These are phyloP conservation scores for Homarus americanus DNA, from an alignment of 1,140 invertebrate species.

Conservation along the genomic window DNA sequence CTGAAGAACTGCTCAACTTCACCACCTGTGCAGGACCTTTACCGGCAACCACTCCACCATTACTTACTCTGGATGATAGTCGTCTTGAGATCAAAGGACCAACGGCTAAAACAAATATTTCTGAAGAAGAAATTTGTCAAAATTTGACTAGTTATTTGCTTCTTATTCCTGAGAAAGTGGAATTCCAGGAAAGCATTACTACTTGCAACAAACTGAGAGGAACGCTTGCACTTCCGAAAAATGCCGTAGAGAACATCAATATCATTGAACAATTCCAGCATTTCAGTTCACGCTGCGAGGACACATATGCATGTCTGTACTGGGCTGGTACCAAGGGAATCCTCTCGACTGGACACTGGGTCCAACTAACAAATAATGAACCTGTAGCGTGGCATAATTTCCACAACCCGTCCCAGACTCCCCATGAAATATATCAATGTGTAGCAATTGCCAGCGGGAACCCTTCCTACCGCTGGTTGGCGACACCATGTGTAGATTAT, in stretches of 20 bases:
- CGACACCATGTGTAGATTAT: background rate
- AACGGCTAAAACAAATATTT: background rate
- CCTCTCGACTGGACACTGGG: conserved; percentile 10
- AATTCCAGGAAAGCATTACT: background rate
- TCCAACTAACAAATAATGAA: background rate
- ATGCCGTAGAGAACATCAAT: conserved; percentile 13
- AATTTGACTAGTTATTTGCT: background rate
- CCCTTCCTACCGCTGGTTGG: too few species aligned
- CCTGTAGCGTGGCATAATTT: conserved; percentile 22
- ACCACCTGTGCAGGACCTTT: background rate
- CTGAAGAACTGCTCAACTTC: background rate
- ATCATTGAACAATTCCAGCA: conserved; percentile 1
- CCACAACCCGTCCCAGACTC: background rate
- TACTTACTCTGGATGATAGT: conserved; percentile 13
- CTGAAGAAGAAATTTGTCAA: background rate
- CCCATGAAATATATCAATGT: background rate
- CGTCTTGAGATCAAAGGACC: conserved; percentile 5
- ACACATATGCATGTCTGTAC: conserved; percentile 16
- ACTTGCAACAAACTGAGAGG: conserved; percentile 21
- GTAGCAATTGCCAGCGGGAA: background rate
- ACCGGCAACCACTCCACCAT: background rate
- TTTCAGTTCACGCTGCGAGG: conserved; percentile 18
- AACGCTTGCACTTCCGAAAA: conserved; percentile 26
- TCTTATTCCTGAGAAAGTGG: conserved; percentile 21
- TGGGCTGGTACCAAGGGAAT: conserved; percentile 37